Conservation (phyloP, 2,888 invertebrate species). For the Synergus umbraculus region DNA sequence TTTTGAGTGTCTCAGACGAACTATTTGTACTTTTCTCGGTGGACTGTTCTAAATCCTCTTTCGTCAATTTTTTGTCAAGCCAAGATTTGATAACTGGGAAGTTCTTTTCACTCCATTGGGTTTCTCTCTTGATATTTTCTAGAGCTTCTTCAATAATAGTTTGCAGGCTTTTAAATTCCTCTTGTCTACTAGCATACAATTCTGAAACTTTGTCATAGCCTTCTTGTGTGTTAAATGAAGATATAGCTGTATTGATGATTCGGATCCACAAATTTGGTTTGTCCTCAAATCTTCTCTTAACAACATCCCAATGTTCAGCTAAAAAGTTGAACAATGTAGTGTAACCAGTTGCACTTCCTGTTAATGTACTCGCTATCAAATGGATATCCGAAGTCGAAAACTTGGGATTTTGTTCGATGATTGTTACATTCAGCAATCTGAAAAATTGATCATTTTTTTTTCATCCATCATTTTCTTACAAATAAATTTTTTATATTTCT, state of each 20-base stretch:
- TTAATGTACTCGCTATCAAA: constrained; percentile 86
- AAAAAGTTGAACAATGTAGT: constrained; percentile 86
- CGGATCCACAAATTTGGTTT: constrained; percentile 88
- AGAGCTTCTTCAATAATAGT: constrained; percentile 86
- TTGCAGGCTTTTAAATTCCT: constrained; percentile 86
- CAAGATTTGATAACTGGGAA: constrained; percentile 86
- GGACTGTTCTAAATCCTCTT: constrained; percentile 16
- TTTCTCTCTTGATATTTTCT: constrained; percentile 86
- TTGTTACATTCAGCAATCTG: constrained; percentile 83
- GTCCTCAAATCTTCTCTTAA: constrained; percentile 84
- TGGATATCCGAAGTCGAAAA: constrained; percentile 88
- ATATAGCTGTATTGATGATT: constrained; percentile 86
- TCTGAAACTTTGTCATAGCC: constrained; percentile 85
- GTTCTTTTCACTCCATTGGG: constrained; percentile 87
- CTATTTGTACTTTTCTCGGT: constrained; percentile 16
- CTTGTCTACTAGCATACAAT: constrained; percentile 82
- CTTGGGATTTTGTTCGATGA: constrained; percentile 84
- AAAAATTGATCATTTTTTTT: constrained; percentile 28
- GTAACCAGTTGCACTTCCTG: constrained; percentile 85
- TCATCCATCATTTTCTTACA: background rate
- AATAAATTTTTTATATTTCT: background rate
- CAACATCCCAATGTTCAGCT: constrained; percentile 83
- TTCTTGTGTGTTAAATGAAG: constrained; percentile 86
- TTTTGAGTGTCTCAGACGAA: background rate
- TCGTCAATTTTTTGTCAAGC: constrained; percentile 81